Evolutionary conservation across 2,888 invertebrate species (phyloP), one percentile per base, ranked within the genome.

Genomic region (Ectemnius cavifrons): DNA sequence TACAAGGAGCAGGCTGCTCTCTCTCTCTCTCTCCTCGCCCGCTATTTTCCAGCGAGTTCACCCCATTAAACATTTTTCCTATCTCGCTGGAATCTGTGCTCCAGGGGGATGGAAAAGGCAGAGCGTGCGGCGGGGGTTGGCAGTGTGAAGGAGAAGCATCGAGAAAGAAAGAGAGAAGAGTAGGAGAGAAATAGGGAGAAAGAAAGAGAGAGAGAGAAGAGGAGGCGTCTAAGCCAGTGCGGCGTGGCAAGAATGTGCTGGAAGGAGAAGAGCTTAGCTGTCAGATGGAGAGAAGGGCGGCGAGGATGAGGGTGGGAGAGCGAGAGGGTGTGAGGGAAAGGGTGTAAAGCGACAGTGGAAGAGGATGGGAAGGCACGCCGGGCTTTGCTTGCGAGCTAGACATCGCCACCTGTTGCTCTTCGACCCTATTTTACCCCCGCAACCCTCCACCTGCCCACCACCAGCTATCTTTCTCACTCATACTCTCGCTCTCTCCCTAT

Each of bases 41-140:
- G 86, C 86, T 87, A 90, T 90, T 90, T 90, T 90, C 89, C 89
- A 82, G 81, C 84, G 90, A 90, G 88, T 90, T 90, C 90, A 89
- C 89, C 87, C 90, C 90, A 90, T 90, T 90, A 90, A 89, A 88
- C 89, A 89, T 89, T 88, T 89, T 87, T 87, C 86, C 89, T 89
- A 89, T 90, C 89, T 89, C 84, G 84, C 84, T 74, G 79, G 86
- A 84, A 88, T 87, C 87, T 84, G 85, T 8, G 8, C 79, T 82
- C 72, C 81, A 81, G 81, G 79, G 82, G 77, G 67, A 71, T 45
- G 66, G 46, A 66, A 59, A 27, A 52, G 52, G 52, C 13, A 52
- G 52, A 14, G 52, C 5, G 52, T 1, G 2, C 16, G 37, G n/a
- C n/a, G n/a, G n/a, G n/a, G 5, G 52, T 3, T 14, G 52, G 8